Evolutionary conservation across 2,888 invertebrate species (phyloP).

Genomic region (Leucophenga montana): DNA sequence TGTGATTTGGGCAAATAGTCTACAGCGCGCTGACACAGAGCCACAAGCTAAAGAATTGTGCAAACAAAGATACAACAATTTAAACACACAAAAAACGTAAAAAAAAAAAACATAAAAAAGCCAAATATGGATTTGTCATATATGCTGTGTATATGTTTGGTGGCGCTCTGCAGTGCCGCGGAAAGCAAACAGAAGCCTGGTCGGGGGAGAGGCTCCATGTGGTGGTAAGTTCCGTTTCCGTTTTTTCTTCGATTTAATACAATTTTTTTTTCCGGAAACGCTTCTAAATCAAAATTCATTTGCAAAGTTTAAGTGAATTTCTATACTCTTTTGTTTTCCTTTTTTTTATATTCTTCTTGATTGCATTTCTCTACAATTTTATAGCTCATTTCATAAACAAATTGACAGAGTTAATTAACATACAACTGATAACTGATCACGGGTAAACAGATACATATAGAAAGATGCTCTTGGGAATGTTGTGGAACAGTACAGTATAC

Average conservation of each 20-base stretch:
- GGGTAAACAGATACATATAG: constrained; percentile 46
- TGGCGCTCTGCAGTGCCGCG: constrained; percentile 66
- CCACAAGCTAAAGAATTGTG: constrained; percentile 24
- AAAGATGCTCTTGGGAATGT: constrained; percentile 1
- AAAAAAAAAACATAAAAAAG: constrained; percentile 33
- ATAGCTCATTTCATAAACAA: constrained; percentile 47
- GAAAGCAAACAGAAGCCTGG: constrained; percentile 77
- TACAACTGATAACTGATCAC: constrained; percentile 46
- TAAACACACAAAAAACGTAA: constrained; percentile 33
- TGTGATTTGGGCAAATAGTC: constrained; percentile 29
- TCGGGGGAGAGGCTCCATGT: constrained; percentile 90
- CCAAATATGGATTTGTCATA: constrained; percentile 69
- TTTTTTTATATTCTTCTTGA: too few relatives aligned
- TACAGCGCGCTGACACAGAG: too few relatives aligned
- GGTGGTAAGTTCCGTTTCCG: constrained; percentile 82
- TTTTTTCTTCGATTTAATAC: too few relatives aligned
- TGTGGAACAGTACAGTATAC: constrained; percentile 33
- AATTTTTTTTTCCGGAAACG: too few relatives aligned
- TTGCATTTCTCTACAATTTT: background rate
- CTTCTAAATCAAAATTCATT: too few relatives aligned
- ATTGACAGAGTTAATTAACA: constrained; percentile 55
- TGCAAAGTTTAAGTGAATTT: too few relatives aligned
- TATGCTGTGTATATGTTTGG: constrained; percentile 65
- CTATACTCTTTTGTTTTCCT: too few relatives aligned
- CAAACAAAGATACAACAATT: constrained; percentile 27